Evolutionary conservation across 2,113 vertebrate genomes (phyloP), one percentile per base, ranked within the genome.

Genomic region (Ciconia stormi): DNA sequence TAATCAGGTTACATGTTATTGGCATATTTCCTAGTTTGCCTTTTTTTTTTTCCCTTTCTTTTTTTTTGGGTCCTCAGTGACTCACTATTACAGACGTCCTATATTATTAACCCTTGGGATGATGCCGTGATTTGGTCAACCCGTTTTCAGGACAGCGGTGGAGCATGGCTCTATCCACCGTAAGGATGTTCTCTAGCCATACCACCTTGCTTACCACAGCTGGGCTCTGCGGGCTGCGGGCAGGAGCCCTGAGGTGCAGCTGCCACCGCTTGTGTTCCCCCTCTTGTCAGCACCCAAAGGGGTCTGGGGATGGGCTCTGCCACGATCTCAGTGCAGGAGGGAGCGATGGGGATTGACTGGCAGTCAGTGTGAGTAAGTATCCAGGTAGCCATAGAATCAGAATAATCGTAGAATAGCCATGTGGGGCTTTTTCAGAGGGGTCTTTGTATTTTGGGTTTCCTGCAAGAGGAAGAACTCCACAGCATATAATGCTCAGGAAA

Each of bases 101-200:
- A 2, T 10, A 2, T 26, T 22, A 14, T 10, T 32, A 22, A 32
- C n/a, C 62, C 44, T 55, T 38, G 58, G 40, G 67, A 34, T 62
- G 42, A 34, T 27, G 52, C 14, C 49, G 34, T 32, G 32, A 29
- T 16, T 59, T 55, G 32, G n/a, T 44, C 42, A 53, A 14, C 22
- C 25, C 42, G 21, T 65, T 80, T 65, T 70, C 56, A 65, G 89
- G 49, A 11, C 29, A 47, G 32, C 0, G 1, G 22, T 34, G 49
- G 21, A 62, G n/a, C 27, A 9, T 4, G 52, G 53, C 47, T 32
- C 21, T 67, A 2, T 17, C 58, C 23, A 25, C 40, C 22, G 38
- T 7, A 16, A 26, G 42, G 47, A 50, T n/a, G 52, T 6, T 62
- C 56, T 66, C 11, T 2, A 49, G 34, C 52, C 0, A 0, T 16